Conservation (phyloP, 2,797 vertebrate species). For the Pempheris klunzingeri region DNA sequence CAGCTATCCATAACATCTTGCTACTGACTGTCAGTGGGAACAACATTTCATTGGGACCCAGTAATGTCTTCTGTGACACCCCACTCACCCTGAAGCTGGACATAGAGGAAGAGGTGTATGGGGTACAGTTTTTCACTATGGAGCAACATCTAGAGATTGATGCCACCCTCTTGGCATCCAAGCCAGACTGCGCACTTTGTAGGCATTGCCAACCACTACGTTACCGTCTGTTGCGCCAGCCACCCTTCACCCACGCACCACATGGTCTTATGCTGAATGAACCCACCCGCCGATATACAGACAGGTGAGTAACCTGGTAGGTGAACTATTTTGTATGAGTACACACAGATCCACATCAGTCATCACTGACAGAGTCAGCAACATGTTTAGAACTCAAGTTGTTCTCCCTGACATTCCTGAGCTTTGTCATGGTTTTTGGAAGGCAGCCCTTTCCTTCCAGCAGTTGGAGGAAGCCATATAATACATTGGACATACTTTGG, state of each 20-base stretch:
- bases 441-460: neutral
- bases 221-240: constrained; percentile 92
- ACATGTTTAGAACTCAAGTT: neutral
- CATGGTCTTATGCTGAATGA: constrained; percentile 85
- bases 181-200: constrained; percentile 87
- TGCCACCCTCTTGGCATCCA: constrained; percentile 93
- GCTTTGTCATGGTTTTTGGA: constrained; percentile 13
- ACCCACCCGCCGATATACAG: constrained; percentile 89
- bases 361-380: neutral
- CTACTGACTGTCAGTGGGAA: constrained; percentile 90
- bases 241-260: constrained; percentile 86
- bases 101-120: constrained; percentile 90
- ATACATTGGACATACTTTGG: constrained; percentile 15
- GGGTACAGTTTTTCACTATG: constrained; percentile 96
- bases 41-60: constrained; percentile 94
- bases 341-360: neutral
- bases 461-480: neutral
- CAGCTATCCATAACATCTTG: constrained; percentile 94
- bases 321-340: constrained; percentile 36
- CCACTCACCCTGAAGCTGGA: constrained; percentile 93
- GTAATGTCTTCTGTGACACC: constrained; percentile 95
- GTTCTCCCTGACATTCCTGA: neutral
- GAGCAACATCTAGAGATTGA: constrained; percentile 97
- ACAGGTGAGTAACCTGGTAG: constrained; percentile 89
- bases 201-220: constrained; percentile 87